Evolutionary conservation across 1,140 invertebrate species (phyloP).

Genomic region (Atta texana): DNA sequence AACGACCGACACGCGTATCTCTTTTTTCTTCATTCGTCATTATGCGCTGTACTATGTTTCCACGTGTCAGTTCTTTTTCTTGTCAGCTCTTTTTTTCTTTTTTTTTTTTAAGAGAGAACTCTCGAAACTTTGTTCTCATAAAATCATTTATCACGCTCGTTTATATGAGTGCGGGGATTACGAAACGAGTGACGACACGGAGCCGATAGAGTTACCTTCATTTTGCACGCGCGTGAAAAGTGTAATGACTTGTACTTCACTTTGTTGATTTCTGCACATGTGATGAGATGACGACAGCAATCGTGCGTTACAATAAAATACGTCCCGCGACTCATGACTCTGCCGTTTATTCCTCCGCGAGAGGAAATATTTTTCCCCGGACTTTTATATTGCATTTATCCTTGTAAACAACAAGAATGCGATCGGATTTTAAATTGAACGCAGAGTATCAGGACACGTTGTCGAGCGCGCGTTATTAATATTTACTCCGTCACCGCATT

Average conservation of each 20-base stretch:
- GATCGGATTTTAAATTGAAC: slow-evolving; percentile 2
- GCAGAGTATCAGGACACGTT: neutral
- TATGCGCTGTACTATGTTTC: neutral
- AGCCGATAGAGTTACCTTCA: neutral
- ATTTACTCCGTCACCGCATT: neutral
- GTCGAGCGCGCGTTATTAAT: slow-evolving; percentile 11
- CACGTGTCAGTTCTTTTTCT: neutral
- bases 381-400: neutral
- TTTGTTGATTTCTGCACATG: slow-evolving; percentile 30
- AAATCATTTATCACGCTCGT: neutral
- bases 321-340: slow-evolving; percentile 20
- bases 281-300: slow-evolving; percentile 20
- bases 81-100: no score
- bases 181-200: neutral
- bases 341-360: slow-evolving; percentile 1
- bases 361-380: neutral
- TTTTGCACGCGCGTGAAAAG: neutral
- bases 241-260: slow-evolving; percentile 28
- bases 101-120: neutral
- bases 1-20: neutral
- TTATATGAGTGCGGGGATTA: neutral
- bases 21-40: neutral
- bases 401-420: slow-evolving; percentile 11
- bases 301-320: neutral
- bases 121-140: neutral